Evolutionary conservation across 2,797 vertebrate species (phyloP).

Genomic region (Darevskia mixta): DNA sequence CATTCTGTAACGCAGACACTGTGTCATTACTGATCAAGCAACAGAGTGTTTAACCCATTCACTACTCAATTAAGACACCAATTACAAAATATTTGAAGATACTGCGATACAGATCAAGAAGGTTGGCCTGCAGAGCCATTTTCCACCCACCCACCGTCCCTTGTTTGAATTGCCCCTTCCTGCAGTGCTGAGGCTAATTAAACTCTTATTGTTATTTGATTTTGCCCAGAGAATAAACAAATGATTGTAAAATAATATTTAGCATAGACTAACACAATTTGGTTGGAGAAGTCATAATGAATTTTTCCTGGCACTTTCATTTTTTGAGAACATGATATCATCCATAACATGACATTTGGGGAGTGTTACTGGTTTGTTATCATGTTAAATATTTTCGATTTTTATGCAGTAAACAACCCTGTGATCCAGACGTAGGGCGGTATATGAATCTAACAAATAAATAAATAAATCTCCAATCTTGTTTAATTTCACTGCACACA

Average conservation of each 20-base stretch:
- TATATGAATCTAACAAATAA: too few relatives aligned
- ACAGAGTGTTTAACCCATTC: slow-evolving; percentile 67
- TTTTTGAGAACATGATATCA: slow-evolving; percentile 64
- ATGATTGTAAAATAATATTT: slow-evolving; percentile 63
- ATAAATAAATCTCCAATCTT: slow-evolving; percentile 53
- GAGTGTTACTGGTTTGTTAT: slow-evolving; percentile 60
- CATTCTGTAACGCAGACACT: slow-evolving; percentile 53
- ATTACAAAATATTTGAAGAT: not conserved
- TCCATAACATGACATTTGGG: slow-evolving; percentile 73
- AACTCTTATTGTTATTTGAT: not conserved
- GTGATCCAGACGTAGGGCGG: too few relatives aligned
- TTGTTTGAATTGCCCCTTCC: not conserved
- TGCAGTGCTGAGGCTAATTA: not conserved
- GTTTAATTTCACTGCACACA: too few relatives aligned
- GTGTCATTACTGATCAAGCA: slow-evolving; percentile 49
- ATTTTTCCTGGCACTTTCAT: slow-evolving; percentile 55
- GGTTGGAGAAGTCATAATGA: slow-evolving; percentile 41
- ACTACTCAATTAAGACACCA: slow-evolving; percentile 60
- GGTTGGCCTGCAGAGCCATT: not conserved
- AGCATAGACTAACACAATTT: slow-evolving; percentile 55
- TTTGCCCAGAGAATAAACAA: not conserved
- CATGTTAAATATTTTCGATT: too few relatives aligned
- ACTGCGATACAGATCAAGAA: not conserved
- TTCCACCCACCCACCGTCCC: fast-evolving
- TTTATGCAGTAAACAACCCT: too few relatives aligned